A percentile compares a stretch with the other conserved stretches of the same genome.
phyloP scores from a whole-genome alignment of 2,797 vertebrate species.

The Phoxinus dragarum region DNA sequence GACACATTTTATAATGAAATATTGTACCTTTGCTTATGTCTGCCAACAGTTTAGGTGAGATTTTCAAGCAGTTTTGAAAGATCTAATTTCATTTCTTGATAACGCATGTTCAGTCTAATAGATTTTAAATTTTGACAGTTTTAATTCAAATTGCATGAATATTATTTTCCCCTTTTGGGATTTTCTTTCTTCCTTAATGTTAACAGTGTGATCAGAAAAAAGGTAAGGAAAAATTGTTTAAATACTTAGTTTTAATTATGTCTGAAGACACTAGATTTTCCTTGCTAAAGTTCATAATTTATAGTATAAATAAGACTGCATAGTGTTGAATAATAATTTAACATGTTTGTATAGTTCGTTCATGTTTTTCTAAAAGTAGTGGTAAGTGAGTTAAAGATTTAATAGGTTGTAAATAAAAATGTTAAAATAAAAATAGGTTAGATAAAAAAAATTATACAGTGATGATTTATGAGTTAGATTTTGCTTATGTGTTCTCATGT shows the following conservation, averaged over 20 bases:
- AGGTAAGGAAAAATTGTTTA: conserved; percentile 19
- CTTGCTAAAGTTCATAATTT: conserved; percentile 21
- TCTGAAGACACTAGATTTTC: conserved; percentile 10
- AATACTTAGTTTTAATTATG: conserved; percentile 20
- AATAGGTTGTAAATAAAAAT: conserved; percentile 55
- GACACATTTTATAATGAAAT: background rate
- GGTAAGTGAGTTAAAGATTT: conserved; percentile 9
- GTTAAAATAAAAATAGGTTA: background rate
- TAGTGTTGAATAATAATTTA: conserved; percentile 12
- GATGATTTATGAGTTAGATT: background rate
- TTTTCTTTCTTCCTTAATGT: background rate
- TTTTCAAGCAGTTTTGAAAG: background rate
- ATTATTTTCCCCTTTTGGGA: background rate
- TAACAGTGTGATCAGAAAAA: background rate
- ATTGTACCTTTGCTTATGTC: background rate
- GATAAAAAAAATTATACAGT: background rate
- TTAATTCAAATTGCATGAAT: conserved; percentile 23
- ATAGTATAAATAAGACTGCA: background rate
- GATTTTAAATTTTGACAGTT: background rate
- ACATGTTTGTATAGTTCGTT: conserved; percentile 53
- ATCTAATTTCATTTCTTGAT: background rate
- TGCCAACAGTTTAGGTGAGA: background rate
- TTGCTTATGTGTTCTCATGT: background rate
- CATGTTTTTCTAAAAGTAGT: conserved; percentile 42
- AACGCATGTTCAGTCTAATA: background rate